Evolutionary conservation across 2,888 invertebrate species (phyloP), one percentile per base, ranked within the genome.

Genomic region (Rhogogaster chlorosoma): DNA sequence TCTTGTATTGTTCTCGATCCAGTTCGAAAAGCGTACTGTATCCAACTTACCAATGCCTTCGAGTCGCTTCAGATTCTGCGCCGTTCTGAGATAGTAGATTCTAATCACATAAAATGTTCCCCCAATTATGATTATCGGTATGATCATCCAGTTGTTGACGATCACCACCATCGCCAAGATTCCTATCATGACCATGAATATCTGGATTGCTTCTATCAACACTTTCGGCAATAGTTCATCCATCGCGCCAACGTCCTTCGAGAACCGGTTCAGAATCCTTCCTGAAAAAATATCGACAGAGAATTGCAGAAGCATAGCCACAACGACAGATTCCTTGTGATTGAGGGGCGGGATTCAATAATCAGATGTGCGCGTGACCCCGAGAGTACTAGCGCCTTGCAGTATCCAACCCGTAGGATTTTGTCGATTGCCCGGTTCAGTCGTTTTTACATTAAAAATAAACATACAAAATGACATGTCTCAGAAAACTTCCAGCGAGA

Each of bases 261-360:
- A 96, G 92, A 97, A 97, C 80, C 97, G 94, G 93, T 97, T 97
- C 49, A 97, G 93, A 88, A 97, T 96, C 86, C 94, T 93, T n/a
- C 95, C 95, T 93, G 84, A 12, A 84, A 10, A 18, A 12, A 77
- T 73, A 4, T 75, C 22, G 18, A 10, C 15, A 18, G 12, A n/a
- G 10, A 18, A 57, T 32, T 12, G 3, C 12, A 3, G 15, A 3
- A 45, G 45, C 15, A 0, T 45, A 2, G 3, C 3, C 42, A 12
- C 12, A 42, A 42, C 12, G 42, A 12, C 42, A 42, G 10, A 12
- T 42, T 10, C 2, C 42, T 1, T 10, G 12, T n/a, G n/a, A n/a
- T n/a, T n/a, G n/a, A n/a, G n/a, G n/a, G n/a, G n/a, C n/a, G n/a
- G n/a, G n/a, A n/a, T n/a, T n/a, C n/a, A n/a, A n/a, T n/a, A n/a